Evolutionary conservation across 2,888 invertebrate genomes (phyloP).

Genomic region (Aradus depressus): DNA sequence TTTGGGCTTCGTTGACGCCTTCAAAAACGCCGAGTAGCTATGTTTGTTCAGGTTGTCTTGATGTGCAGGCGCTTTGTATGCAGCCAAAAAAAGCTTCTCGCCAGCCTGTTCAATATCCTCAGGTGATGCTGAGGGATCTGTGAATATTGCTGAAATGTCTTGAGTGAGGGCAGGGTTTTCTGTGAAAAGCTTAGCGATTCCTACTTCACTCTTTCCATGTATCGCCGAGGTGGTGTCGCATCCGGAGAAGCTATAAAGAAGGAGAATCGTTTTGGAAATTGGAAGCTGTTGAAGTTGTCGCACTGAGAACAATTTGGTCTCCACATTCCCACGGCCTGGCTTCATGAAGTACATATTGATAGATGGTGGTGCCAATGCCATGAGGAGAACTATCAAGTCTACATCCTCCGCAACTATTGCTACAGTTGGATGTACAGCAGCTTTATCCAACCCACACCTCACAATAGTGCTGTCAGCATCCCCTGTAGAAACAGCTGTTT

Average conservation of each 20-base stretch:
- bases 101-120: constrained; percentile 13
- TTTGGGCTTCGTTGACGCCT: not conserved
- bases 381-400: constrained; percentile 9
- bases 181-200: too few relatives aligned
- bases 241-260: constrained; percentile 2
- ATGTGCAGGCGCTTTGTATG: not conserved
- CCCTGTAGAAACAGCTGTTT: constrained; percentile 26
- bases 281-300: not conserved
- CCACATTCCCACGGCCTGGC: constrained; percentile 4
- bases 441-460: constrained; percentile 25
- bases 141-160: constrained; percentile 4
- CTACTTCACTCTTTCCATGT: not conserved
- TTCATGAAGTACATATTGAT: constrained; percentile 4
- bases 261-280: not conserved
- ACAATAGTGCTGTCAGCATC: constrained; percentile 28
- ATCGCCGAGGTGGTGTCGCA: constrained; percentile 5
- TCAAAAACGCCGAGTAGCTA: too few relatives aligned
- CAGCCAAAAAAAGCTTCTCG: not conserved
- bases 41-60: too few relatives aligned
- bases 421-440: constrained; percentile 3
- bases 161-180: too few relatives aligned
- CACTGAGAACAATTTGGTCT: not conserved
- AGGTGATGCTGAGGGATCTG: constrained; percentile 3
- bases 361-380: not conserved
- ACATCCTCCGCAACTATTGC: constrained; percentile 8